Base-by-base conservation (phyloP, 2,888 invertebrate genomes). In the Lepidochrysops patricia region DNA sequence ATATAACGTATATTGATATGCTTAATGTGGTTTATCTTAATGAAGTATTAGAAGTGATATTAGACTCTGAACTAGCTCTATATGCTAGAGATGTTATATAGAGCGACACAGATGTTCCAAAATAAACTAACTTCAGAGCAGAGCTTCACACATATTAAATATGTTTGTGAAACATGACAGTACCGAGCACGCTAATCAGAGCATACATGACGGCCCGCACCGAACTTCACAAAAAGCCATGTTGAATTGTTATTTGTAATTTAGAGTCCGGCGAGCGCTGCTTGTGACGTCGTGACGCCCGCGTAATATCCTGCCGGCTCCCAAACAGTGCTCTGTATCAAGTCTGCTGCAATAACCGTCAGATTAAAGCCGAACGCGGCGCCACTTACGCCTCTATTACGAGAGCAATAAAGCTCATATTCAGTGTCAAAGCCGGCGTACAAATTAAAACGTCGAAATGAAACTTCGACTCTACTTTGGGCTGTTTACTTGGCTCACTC, bases 281-380 rank as follows among this genome's bases (percentile, higher is more conserved):
- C 75, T 72, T 73, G 74, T 82, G 86, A 83, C 84, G 77, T n/a
- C n/a, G n/a, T n/a, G n/a, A n/a, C n/a, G n/a, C n/a, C n/a, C 82
- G 76, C 75, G 85, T 82, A 88, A 88, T 88, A 86, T 88, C 87
- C 87, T 84, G 79, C 81, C 82, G 73, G 75, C 75, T 79, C 79
- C 75, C 72, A 72, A 70, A 66, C 68, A 67, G 66, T 68, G 65
- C 74, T 68, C 75, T 63, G 70, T 71, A 72, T 62, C 67, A 64
- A 67, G 70, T 66, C 66, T 62, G 62, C 52, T 64, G 68, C 68
- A 70, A 69, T 67, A 69, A 67, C 66, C 63, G 64, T 65, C 68
- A 66, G 65, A 70, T 69, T 68, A 67, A 66, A 68, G 58, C 61
- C 49, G 59, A 61, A 63, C 57, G 66, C 67, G 64, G 73, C 73